Evolutionary conservation across 2,113 vertebrate species (phyloP).

Genomic region (Malaclemys terrapin): DNA sequence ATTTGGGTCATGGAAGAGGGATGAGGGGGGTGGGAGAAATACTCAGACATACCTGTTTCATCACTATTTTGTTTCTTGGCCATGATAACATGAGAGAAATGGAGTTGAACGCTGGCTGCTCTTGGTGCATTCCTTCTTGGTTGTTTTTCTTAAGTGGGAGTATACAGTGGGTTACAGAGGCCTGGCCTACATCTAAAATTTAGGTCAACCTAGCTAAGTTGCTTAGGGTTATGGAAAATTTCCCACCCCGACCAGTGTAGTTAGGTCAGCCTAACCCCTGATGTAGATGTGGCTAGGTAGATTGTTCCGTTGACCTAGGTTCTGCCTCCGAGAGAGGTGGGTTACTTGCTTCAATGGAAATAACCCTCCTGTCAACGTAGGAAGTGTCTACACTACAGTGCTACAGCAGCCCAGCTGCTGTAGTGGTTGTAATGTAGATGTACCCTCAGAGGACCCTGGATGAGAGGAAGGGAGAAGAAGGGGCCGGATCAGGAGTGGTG

Average conservation of each 20-base stretch:
- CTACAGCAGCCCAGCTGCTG: neutral
- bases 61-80: neutral
- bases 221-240: neutral
- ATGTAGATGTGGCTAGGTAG: neutral
- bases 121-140: neutral
- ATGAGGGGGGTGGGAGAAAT: neutral
- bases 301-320: no score
- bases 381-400: neutral
- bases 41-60: neutral
- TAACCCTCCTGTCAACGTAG: neutral
- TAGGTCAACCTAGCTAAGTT: neutral
- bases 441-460: neutral
- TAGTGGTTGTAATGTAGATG: neutral
- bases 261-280: neutral
- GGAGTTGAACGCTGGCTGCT: neutral
- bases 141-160: neutral
- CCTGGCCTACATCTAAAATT: neutral
- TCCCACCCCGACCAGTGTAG: neutral
- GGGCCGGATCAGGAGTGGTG: neutral
- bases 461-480: neutral
- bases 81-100: rapidly evolving
- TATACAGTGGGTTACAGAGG: neutral
- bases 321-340: neutral
- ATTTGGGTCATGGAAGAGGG: neutral
- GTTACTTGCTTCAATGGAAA: neutral